These are phyloP conservation scores for Sarcophaga bullata DNA, from an alignment of 1,140 invertebrate species.

Conservation along the genomic window DNA sequence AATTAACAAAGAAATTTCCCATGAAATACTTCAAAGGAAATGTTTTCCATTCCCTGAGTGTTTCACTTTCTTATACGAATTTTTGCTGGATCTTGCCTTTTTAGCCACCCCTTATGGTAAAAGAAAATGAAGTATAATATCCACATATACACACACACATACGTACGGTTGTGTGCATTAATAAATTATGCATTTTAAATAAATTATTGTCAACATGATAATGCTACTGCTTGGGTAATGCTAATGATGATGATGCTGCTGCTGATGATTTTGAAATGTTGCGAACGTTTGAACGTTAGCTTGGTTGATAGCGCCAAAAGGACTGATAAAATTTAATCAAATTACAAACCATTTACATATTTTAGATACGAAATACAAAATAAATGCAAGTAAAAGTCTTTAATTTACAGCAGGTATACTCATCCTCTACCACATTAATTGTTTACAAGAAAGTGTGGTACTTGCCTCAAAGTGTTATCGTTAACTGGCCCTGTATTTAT, in stretches of 20 bases:
- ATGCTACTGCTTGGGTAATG: too few relatives aligned
- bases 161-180: background rate
- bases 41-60: too few relatives aligned
- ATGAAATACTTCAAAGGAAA: too few relatives aligned
- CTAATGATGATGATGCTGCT: background rate
- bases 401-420: background rate
- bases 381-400: background rate
- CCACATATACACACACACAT: too few relatives aligned
- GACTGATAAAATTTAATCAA: background rate
- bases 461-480: background rate
- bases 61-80: too few relatives aligned
- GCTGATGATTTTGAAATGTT: too few relatives aligned
- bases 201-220: background rate
- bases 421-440: too few relatives aligned
- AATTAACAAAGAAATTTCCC: too few relatives aligned
- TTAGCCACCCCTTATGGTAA: too few relatives aligned
- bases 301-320: background rate
- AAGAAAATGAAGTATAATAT: too few relatives aligned
- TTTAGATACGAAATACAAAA: background rate
- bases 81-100: too few relatives aligned
- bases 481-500: background rate
- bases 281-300: background rate
- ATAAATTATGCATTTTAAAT: conserved; percentile 8
- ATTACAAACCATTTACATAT: conserved; percentile 5
- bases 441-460: background rate